A percentile compares a stretch with the other conserved stretches of the same genome.
Conservation (phyloP, 1,140 invertebrate species). For the Chlorops oryzae region DNA sequence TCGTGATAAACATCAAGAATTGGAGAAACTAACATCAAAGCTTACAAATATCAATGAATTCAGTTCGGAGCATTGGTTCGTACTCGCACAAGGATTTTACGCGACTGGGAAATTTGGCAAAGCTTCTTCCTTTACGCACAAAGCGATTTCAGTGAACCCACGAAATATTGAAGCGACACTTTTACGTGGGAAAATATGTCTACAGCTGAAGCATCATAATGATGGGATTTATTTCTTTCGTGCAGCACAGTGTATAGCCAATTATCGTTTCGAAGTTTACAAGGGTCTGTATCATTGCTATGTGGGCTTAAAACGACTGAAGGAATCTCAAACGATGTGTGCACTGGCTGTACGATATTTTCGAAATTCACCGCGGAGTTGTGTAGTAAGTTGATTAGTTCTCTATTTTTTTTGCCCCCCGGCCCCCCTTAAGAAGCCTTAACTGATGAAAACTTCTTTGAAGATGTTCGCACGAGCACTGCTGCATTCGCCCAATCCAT, state of each 20-base stretch:
- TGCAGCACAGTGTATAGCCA: conserved; percentile 57
- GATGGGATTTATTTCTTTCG: conserved; percentile 64
- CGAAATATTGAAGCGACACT: conserved; percentile 64
- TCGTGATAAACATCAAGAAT: conserved; percentile 48
- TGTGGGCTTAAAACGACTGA: conserved; percentile 23
- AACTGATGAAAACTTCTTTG: neutral
- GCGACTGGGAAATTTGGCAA: conserved; percentile 52
- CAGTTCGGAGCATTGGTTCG: conserved; percentile 57
- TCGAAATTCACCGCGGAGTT: conserved; percentile 30
- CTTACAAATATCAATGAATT: conserved; percentile 48
- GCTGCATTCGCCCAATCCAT: conserved; percentile 18
- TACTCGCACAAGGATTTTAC: conserved; percentile 58
- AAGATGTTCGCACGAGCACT: conserved; percentile 33
- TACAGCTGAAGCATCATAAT: conserved; percentile 61
- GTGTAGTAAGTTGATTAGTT: conserved; percentile 23
- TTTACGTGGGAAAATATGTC: conserved; percentile 61
- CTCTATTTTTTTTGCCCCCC: neutral
- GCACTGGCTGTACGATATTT: conserved; percentile 28
- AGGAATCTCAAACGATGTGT: conserved; percentile 36
- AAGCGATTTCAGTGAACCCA: conserved; percentile 51
- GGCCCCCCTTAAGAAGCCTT: no score
- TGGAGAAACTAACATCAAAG: conserved; percentile 50
- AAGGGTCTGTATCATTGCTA: conserved; percentile 35
- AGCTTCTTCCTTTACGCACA: conserved; percentile 58
- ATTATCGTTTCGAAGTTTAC: conserved; percentile 48